Conservation (phyloP, 2,797 vertebrate species). For the Psittacula derbiana region DNA sequence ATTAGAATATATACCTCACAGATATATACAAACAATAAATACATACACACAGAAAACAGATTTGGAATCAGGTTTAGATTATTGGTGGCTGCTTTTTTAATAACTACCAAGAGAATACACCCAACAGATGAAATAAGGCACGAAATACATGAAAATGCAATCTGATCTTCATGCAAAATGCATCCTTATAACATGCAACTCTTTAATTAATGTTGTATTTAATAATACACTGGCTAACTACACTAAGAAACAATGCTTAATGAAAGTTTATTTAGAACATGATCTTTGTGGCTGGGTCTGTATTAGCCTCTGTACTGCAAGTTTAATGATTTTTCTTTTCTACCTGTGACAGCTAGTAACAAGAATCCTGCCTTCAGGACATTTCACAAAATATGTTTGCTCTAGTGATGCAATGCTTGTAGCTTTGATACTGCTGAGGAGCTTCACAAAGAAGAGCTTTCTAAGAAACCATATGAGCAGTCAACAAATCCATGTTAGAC, state of each 20-base stretch:
- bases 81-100: background rate
- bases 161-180: background rate
- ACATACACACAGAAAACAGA: background rate
- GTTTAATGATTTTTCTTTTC: background rate
- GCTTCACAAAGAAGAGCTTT: background rate
- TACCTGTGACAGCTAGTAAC: background rate
- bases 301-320: background rate
- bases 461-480: background rate
- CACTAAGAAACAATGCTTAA: constrained; percentile 18
- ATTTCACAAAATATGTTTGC: background rate
- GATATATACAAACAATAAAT: background rate
- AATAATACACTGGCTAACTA: constrained; percentile 19
- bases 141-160: background rate
- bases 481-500: background rate
- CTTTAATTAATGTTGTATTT: constrained; percentile 25
- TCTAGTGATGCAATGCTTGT: background rate
- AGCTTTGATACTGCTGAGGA: background rate
- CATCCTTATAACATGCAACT: background rate
- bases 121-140: background rate
- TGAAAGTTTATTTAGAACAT: constrained; percentile 18
- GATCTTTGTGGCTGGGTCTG: background rate
- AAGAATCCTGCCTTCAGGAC: constrained; percentile 20
- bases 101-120: background rate
- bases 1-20: background rate
- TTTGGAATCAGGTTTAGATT: background rate